These are phyloP conservation scores for Helicoverpa armigera DNA, from an alignment of 1,140 invertebrate species.

Conservation along the genomic window DNA sequence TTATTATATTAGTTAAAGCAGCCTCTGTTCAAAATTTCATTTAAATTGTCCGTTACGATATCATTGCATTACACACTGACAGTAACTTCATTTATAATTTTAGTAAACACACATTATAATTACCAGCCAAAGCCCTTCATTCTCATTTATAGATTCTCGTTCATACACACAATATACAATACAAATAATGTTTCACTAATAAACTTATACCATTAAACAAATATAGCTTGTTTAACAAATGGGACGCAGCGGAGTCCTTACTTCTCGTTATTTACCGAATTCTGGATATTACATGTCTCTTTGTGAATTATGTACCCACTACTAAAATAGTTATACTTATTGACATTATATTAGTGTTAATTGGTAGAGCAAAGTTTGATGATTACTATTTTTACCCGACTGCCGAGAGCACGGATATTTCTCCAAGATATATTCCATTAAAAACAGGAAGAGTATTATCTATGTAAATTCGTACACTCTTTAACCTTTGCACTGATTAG, in stretches of 20 bases:
- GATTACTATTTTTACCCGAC: too few relatives aligned
- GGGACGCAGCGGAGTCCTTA: constrained; percentile 6
- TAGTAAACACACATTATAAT: neutral
- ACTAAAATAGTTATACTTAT: neutral
- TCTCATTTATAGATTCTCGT: neutral
- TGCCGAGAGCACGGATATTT: too few relatives aligned
- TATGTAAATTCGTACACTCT: too few relatives aligned
- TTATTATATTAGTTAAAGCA: too few relatives aligned
- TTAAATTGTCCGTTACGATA: neutral
- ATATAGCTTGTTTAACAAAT: constrained; percentile 23
- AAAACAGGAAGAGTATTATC: too few relatives aligned
- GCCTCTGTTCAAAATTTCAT: neutral
- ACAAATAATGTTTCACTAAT: neutral
- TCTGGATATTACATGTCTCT: constrained; percentile 26
- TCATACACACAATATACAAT: neutral
- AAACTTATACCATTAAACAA: constrained; percentile 44
- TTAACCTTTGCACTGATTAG: too few relatives aligned
- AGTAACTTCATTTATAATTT: too few relatives aligned
- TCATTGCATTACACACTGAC: neutral
- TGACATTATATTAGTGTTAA: too few relatives aligned
- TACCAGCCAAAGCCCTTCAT: neutral
- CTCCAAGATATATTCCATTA: too few relatives aligned
- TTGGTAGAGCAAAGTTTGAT: too few relatives aligned
- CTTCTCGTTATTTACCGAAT: neutral
- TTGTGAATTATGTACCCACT: too few relatives aligned